These are phyloP conservation scores for Balaenoptera acutorostrata DNA, from an alignment of 2,113 vertebrate species.

Conservation along the genomic window DNA sequence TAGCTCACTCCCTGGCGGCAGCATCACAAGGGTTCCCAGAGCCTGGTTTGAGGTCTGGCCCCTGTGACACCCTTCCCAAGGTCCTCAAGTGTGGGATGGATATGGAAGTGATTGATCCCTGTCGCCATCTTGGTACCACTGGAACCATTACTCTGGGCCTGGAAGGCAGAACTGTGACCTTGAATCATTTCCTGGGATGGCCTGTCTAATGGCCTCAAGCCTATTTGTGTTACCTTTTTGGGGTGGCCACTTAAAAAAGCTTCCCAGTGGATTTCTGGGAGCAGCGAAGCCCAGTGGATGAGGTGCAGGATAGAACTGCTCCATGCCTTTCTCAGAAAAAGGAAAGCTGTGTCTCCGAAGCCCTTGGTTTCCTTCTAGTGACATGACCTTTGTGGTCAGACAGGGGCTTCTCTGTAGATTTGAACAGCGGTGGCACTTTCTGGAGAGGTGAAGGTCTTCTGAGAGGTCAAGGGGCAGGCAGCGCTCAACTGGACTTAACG, in stretches of 20 bases:
- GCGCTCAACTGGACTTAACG: neutral
- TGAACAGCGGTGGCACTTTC: neutral
- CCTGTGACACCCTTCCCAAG: no score
- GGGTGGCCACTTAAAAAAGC: neutral
- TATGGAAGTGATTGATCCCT: fast-evolving
- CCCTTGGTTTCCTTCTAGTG: neutral
- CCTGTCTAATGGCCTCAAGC: neutral
- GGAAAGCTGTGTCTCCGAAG: neutral
- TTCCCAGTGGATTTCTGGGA: neutral
- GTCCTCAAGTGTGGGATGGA: no score
- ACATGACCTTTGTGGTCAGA: neutral
- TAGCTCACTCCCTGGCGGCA: neutral
- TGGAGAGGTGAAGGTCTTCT: neutral
- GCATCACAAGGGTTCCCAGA: neutral
- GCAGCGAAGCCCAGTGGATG: neutral
- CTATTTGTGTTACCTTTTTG: neutral
- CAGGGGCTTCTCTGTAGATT: neutral
- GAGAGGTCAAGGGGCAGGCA: neutral
- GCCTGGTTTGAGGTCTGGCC: neutral
- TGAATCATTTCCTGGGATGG: neutral
- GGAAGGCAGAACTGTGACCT: neutral
- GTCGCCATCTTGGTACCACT: neutral
- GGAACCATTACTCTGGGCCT: neutral
- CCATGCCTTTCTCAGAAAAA: neutral
- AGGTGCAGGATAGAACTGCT: neutral